Evolutionary conservation across 2,113 vertebrate species (phyloP).

Genomic region (Theristicus caerulescens): DNA sequence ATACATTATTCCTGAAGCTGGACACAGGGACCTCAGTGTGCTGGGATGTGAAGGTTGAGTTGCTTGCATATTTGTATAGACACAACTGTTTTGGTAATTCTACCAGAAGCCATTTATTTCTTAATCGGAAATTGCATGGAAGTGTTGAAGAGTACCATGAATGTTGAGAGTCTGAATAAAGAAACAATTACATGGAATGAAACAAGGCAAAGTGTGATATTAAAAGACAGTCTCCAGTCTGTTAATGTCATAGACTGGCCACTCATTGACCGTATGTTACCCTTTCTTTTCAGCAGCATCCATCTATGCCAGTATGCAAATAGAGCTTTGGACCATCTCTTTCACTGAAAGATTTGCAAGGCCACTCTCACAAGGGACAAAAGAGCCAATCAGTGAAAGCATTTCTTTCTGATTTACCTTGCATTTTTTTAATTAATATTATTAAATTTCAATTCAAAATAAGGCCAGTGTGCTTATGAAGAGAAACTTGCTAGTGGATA

Average conservation of each 20-base stretch:
- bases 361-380: background rate
- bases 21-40: background rate
- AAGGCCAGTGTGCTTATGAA: background rate
- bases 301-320: background rate
- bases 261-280: background rate
- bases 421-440: background rate
- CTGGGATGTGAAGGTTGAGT: background rate
- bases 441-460: background rate
- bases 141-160: background rate
- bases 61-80: background rate
- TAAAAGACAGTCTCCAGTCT: background rate
- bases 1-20: background rate
- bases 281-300: background rate
- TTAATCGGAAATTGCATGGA: background rate
- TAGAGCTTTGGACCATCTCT: background rate
- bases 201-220: background rate
- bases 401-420: background rate
- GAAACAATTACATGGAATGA: background rate
- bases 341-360: background rate
- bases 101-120: background rate
- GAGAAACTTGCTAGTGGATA: background rate
- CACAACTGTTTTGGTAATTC: background rate
- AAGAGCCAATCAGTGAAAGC: background rate
- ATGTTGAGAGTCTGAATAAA: background rate
- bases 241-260: background rate